Evolutionary conservation across 2,113 vertebrate species (phyloP), one percentile per base, ranked within the genome.

Genomic region (Actenoides lindsayi): DNA sequence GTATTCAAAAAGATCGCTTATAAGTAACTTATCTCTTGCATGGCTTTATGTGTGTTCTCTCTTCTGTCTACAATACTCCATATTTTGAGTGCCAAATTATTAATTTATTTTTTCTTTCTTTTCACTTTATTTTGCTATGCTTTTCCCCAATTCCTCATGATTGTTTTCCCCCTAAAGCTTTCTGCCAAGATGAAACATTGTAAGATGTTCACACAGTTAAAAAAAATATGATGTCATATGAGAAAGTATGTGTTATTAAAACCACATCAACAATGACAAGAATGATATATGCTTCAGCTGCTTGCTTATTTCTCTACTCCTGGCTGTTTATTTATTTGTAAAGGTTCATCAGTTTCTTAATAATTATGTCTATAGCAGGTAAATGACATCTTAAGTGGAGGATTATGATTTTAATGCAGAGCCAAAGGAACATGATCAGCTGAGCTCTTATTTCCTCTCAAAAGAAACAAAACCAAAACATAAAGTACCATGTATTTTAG

Each of bases 121-220:
- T 94, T 87, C 50, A n/a, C 14, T 93, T 94, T 41, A 62, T 91
- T 86, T 96, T 96, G 23, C 6, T 71, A 39, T 65, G 4, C 27
- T 79, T 91, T 84, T 12, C 48, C 10, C 20, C 48, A 88, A 21
- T 91, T 96, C 46, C 16, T 82, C 76, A n/a, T 91, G 73, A 83
- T 65, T 83, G 85, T 94, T 96, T 95, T 4, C 2, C 27, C 42
- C 42, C 86, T 84, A 93, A 94, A 94, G 16, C 51, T 79, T 93
- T 89, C 83, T 96, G 37, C 54, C 75, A 96, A 96, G 39, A 95
- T 81, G 53, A 97, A 83, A 79, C 35, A 87, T 60, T 60, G 31
- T 86, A 82, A 75, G 31, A 67, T 70, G 7, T 74, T 80, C 54
- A 71, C 8, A 46, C 13, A 41, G 39, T 84, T 78, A n/a, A 41